These are phyloP conservation scores for Bradypodion ventrale DNA, from an alignment of 2,797 vertebrate genomes.

Conservation along the genomic window DNA sequence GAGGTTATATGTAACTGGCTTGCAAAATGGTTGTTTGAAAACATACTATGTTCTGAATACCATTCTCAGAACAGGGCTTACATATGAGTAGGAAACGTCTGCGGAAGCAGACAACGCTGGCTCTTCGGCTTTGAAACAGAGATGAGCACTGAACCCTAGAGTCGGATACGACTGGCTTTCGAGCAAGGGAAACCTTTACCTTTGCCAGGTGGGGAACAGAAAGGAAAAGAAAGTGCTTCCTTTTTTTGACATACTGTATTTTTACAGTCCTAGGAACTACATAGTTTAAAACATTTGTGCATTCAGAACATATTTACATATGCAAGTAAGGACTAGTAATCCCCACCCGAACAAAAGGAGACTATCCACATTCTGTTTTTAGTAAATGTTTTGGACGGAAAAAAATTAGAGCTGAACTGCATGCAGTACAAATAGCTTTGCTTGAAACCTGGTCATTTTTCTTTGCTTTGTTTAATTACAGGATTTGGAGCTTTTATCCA, in stretches of 20 bases:
- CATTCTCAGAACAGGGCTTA: neutral
- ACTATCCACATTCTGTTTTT: too few species aligned
- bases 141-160: too few species aligned
- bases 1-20: neutral
- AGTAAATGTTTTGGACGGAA: too few species aligned
- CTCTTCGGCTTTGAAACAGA: too few species aligned
- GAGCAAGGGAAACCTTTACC: neutral
- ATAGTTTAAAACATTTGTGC: slow-evolving; percentile 3
- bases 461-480: neutral
- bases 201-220: neutral
- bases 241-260: neutral
- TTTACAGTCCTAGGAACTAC: neutral
- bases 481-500: neutral
- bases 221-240: neutral
- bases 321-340: too few species aligned
- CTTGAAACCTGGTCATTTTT: neutral
- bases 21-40: neutral
- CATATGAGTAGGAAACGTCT: neutral
- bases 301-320: slow-evolving; percentile 10
- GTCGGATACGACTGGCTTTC: too few species aligned
- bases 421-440: neutral
- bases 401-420: too few species aligned
- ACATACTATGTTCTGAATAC: neutral
- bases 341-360: too few species aligned
- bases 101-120: too few species aligned